Evolutionary conservation across 1,140 invertebrate species (phyloP), one percentile per base, ranked within the genome.

Genomic region (Solen grandis): DNA sequence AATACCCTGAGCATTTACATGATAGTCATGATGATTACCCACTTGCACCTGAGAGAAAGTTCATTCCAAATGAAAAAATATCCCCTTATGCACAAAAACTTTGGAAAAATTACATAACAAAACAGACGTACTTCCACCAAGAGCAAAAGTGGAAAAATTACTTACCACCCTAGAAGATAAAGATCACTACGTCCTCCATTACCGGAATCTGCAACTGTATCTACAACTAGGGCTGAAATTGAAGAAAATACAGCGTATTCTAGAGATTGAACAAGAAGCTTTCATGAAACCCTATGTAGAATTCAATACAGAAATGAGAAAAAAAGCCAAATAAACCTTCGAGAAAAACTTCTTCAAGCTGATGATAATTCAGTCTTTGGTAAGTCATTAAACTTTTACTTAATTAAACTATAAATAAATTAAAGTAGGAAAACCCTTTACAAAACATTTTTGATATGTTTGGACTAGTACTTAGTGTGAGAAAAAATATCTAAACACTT

Each of bases 1-100:
- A 85, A n/a, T 92, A 92, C 81, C 90, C 90, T 19, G 16, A 86
- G 57, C 1, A 91, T 29, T 59, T 94, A 22, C 94, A 94, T 88
- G 89, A 94, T 68, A 25, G 27, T 5, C 93, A 94, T 88, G 92
- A 90, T 81, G 92, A 94, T 82, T 93, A 94, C 54, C 94, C 93
- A 41, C 91, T 93, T 80, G 92, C 90, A 81, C 85, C 92, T 10
- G 91, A 93, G 84, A 68, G 60, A n/a, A 75, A 68, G 62, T 41
- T 68, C 57, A 69, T 79, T 27, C 22, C 33, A 25, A 76, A 83
- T 74, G 75, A 79, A 19, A 60, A 69, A 19, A 52, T 83, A 62
- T 79, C 81, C 16, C 55, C 60, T n/a, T 62, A 80, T 55, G 77
- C 75, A 65, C 54, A 70, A 75, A 33, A 76, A 10, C 33, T 83